phyloP scores from a whole-genome alignment of 1,140 invertebrate genomes.

The Drosophila ercepeae region DNA sequence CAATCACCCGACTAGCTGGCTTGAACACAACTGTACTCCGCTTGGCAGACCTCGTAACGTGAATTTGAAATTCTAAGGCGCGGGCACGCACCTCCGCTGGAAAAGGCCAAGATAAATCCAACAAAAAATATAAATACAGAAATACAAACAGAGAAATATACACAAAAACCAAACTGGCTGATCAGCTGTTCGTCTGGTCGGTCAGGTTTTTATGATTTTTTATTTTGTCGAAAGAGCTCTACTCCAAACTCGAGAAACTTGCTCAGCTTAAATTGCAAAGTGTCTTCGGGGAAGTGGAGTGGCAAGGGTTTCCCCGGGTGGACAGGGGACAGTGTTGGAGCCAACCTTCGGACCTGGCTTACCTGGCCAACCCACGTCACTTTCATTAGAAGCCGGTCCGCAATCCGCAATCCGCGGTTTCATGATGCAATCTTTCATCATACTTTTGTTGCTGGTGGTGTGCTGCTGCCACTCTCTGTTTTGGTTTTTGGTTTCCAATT shows the following conservation, averaged over 20 bases:
- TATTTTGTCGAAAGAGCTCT: constrained; percentile 6
- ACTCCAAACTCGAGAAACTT: constrained; percentile 56
- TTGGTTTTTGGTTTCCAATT: constrained; percentile 12
- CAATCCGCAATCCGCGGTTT: not conserved
- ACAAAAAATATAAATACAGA: constrained; percentile 51
- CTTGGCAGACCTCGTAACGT: constrained; percentile 37
- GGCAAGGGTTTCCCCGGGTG: too few species aligned
- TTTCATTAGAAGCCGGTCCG: constrained; percentile 51
- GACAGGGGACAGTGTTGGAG: not conserved
- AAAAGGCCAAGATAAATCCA: constrained; percentile 39
- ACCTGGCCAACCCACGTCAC: constrained; percentile 47
- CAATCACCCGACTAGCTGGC: constrained; percentile 23
- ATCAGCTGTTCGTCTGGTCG: constrained; percentile 76
- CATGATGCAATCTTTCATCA: constrained; percentile 82
- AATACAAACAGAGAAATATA: constrained; percentile 24
- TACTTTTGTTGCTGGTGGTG: not conserved
- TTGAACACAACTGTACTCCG: constrained; percentile 68
- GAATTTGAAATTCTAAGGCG: constrained; percentile 71
- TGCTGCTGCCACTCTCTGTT: constrained; percentile 31
- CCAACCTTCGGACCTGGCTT: constrained; percentile 42
- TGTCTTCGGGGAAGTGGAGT: too few species aligned
- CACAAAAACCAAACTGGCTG: constrained; percentile 63
- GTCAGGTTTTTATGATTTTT: constrained; percentile 59
- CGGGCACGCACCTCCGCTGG: constrained; percentile 40
- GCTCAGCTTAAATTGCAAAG: constrained; percentile 53